phyloP scores from a whole-genome alignment of 2,888 invertebrate genomes.

The Ephialtes manifestator region DNA sequence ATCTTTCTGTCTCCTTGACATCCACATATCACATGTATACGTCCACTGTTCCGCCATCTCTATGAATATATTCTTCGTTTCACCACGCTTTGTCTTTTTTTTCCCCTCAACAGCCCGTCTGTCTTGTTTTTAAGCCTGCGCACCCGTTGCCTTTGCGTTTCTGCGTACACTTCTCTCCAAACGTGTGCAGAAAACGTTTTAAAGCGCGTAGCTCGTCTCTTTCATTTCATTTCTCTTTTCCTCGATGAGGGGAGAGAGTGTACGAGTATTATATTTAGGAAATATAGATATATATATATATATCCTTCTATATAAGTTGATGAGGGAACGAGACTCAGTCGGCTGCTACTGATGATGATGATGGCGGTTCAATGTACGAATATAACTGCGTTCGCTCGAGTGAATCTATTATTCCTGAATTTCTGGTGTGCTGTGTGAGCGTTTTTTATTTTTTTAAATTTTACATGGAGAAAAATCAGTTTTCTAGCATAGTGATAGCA shows the following conservation, averaged over 20 bases:
- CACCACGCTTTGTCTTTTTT: slow-evolving; percentile 14
- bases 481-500: too few species aligned
- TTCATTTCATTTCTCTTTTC: slow-evolving; percentile 21
- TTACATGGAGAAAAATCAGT: too few species aligned
- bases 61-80: slow-evolving; percentile 48
- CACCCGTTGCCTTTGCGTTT: slow-evolving; percentile 29
- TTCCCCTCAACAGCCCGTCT: slow-evolving; percentile 53
- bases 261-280: slow-evolving; percentile 35
- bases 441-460: neutral
- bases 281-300: slow-evolving; percentile 40
- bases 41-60: slow-evolving; percentile 5
- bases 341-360: neutral
- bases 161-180: slow-evolving; percentile 41
- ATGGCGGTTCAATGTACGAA: slow-evolving; percentile 57
- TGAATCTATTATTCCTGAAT: slow-evolving; percentile 80
- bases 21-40: slow-evolving; percentile 35
- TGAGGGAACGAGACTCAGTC: neutral
- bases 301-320: slow-evolving; percentile 9
- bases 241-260: slow-evolving; percentile 18
- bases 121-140: slow-evolving; percentile 18
- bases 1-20: slow-evolving; percentile 32
- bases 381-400: slow-evolving; percentile 61
- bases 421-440: slow-evolving; percentile 56
- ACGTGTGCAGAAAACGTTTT: slow-evolving; percentile 66
- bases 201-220: slow-evolving; percentile 58